phyloP scores from a whole-genome alignment of 2,797 vertebrate species.

The Phalanger gymnotis region DNA sequence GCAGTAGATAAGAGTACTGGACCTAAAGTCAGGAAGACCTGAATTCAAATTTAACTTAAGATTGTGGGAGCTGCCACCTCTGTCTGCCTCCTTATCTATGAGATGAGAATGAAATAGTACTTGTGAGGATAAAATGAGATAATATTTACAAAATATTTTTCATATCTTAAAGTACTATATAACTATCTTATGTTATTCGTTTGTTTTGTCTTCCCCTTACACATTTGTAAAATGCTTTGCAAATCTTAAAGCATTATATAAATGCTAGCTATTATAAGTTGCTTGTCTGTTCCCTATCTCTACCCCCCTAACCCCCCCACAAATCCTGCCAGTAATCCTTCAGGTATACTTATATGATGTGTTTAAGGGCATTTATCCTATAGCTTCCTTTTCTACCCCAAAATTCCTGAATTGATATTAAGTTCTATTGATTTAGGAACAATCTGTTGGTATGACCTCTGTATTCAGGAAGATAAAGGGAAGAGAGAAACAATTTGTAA shows the following conservation, averaged over 20 bases:
- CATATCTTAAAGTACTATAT: background rate
- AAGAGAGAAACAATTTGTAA: background rate
- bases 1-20: background rate
- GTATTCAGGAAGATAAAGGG: no score
- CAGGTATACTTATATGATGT: background rate
- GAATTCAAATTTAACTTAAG: background rate
- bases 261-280: background rate
- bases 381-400: background rate
- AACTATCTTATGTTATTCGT: background rate
- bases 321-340: background rate
- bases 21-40: background rate
- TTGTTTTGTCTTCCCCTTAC: background rate
- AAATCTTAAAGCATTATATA: background rate
- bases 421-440: background rate
- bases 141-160: background rate
- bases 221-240: background rate
- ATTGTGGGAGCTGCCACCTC: background rate
- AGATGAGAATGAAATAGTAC: background rate
- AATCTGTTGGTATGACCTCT: background rate
- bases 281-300: background rate
- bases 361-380: background rate
- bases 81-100: background rate
- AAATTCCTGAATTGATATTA: background rate
- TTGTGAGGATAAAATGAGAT: background rate
- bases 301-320: accelerated